Percentiles rank a stretch among this genome's conserved stretches.
Conservation (phyloP, 2,113 vertebrate species). For the Lipotes vexillifer region DNA sequence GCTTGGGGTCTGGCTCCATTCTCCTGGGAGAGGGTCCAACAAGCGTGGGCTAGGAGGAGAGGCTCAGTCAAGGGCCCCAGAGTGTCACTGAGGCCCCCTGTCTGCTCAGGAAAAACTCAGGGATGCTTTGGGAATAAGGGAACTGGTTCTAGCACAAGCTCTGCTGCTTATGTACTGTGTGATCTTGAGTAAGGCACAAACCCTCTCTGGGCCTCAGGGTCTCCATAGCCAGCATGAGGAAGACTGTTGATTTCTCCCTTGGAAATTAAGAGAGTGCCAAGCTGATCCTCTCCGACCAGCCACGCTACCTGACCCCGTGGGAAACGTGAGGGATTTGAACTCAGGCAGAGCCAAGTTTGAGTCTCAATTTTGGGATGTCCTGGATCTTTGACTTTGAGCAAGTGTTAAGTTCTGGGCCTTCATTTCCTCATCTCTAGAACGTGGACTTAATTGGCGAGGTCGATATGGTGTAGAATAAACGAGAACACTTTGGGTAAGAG, state of each 20-base stretch:
- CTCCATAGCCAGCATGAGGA: neutral
- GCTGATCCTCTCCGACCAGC: neutral
- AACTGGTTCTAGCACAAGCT: neutral
- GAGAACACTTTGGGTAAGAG: neutral
- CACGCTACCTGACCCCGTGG: neutral
- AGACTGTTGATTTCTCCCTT: neutral
- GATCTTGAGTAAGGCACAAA: neutral
- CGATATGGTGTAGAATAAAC: rapidly evolving
- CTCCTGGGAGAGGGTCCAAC: neutral
- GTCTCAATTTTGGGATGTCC: neutral
- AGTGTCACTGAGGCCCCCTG: neutral
- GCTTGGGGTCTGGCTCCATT: neutral
- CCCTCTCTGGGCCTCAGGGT: neutral
- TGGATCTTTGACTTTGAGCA: neutral
- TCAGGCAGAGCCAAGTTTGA: neutral
- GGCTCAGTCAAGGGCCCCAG: neutral
- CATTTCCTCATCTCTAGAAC: neutral
- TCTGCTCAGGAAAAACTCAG: neutral
- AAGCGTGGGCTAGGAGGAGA: neutral
- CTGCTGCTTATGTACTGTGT: neutral
- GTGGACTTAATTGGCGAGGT: neutral
- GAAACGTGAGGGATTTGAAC: neutral
- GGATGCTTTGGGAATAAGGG: neutral
- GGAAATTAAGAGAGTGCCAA: neutral
- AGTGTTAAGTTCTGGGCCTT: neutral